phyloP scores from a whole-genome alignment of 2,113 vertebrate species.

The Spea multiplicata region DNA sequence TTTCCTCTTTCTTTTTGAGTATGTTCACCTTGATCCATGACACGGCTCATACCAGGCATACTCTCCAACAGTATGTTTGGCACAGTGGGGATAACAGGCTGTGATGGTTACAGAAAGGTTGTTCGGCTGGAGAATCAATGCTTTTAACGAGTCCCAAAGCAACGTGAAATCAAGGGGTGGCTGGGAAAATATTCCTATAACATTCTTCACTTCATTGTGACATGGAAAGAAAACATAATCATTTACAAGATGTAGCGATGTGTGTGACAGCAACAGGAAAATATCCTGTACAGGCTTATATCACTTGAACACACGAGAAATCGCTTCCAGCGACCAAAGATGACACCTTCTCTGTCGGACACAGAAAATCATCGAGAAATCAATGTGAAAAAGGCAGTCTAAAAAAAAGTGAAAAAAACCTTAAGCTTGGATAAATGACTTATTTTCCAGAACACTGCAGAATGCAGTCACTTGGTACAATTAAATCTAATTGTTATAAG shows the following conservation, averaged over 20 bases:
- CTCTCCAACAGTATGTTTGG: conserved; percentile 46
- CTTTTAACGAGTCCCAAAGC: conserved; percentile 55
- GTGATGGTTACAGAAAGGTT: conserved; percentile 58
- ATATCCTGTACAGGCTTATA: conserved; percentile 51
- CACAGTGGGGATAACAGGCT: conserved; percentile 58
- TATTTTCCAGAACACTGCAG: too few relatives aligned
- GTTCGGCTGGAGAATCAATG: conserved; percentile 56
- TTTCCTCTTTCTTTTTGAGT: background rate
- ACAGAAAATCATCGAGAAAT: too few relatives aligned
- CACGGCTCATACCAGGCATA: conserved; percentile 60
- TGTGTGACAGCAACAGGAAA: conserved; percentile 57
- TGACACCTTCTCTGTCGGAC: conserved; percentile 24
- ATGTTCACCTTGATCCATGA: conserved; percentile 47
- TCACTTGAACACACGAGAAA: conserved; percentile 20
- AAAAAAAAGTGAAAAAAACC: too few relatives aligned
- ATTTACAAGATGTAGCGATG: conserved; percentile 55
- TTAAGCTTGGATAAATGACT: too few relatives aligned
- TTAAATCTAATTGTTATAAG: too few relatives aligned
- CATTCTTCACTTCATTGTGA: conserved; percentile 57
- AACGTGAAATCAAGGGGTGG: conserved; percentile 28
- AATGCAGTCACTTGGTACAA: too few relatives aligned
- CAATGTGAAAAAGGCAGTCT: too few relatives aligned
- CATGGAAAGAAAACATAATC: conserved; percentile 51
- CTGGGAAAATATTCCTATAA: conserved; percentile 53
- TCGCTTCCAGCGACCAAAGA: conserved; percentile 8